Evolutionary conservation across 92 coral and sea anemone genomes (phyloP).

Genomic region (Porites cylindrica): DNA sequence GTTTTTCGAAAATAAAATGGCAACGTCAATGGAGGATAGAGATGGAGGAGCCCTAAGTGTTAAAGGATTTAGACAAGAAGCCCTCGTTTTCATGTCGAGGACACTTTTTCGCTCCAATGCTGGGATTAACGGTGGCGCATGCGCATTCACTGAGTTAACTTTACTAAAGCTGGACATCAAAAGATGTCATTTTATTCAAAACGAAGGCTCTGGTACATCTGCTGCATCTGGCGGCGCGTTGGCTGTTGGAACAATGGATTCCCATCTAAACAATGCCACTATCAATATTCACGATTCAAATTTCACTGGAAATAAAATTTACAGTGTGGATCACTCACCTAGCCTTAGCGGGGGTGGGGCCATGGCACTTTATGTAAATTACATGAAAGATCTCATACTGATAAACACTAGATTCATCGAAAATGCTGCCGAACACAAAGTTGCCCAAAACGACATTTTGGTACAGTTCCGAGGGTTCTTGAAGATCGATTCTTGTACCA

Average conservation of each 20-base stretch:
- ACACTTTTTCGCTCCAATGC: conserved; percentile 19
- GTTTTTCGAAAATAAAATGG: not conserved
- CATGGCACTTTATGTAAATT: not conserved
- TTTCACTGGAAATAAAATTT: not conserved
- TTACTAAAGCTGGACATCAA: conserved; percentile 19
- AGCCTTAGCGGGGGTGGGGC: conserved; percentile 30
- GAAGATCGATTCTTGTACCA: not conserved
- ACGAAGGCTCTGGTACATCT: not conserved
- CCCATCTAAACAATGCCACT: not conserved
- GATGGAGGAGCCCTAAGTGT: conserved; percentile 37
- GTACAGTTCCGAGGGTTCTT: not conserved
- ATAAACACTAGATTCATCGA: conserved; percentile 1
- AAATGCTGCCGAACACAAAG: not conserved
- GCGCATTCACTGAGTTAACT: not conserved
- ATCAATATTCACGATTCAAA: conserved; percentile 16
- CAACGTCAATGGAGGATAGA: not conserved
- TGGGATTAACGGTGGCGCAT: conserved; percentile 35
- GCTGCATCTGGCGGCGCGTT: conserved; percentile 27
- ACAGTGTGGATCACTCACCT: not conserved
- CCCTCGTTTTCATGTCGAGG: conserved; percentile 11
- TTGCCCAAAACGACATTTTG: not conserved
- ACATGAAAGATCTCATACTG: not conserved
- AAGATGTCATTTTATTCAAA: conserved; percentile 5
- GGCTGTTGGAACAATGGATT: not conserved
- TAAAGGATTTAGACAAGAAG: conserved; percentile 9